Evolutionary conservation across 2,113 vertebrate genomes (phyloP), one percentile per base, ranked within the genome.

Genomic region (Gobius niger): DNA sequence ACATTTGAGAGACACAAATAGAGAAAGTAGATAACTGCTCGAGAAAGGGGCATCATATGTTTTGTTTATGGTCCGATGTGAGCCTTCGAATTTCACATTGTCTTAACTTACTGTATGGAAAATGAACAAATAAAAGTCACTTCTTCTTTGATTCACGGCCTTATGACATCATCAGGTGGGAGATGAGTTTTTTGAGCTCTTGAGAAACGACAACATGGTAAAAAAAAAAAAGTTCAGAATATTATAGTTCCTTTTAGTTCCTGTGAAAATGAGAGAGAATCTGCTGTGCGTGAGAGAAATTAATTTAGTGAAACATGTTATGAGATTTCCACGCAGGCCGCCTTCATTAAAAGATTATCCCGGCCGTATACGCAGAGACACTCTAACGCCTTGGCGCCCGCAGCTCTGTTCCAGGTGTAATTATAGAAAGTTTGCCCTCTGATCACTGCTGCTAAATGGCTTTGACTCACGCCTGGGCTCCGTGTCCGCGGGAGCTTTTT

Each of bases 341-440:
- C 18, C 63, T 41, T 71, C 18, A 71, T 42, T 65, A 76, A 76
- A 63, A 44, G 72, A 77, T 73, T 77, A 81, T 73, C 75, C 60
- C 15, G 49, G 18, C 19, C n/a, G 5, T 53, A 65, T 52, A 61
- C 63, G 76, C 12, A 11, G 63, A 34, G 44, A 49, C 53, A 51
- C 63, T n/a, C 65, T 19, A 65, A 50, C 68, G 56, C 57, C 2
- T 10, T 63, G 42, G 63, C 16, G 59, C 78, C 53, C 9, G 56
- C 40, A 1, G 70, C 71, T 67, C 60, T 85, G 85, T 85, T 91
- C 83, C 84, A 82, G 84, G 84, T 86, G 86, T 90, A 87, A 90
- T 85, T 85, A 85, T 78, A 86, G 83, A 84, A 78, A 51, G 77
- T 68, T 57, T 77, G 68, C 72, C 67, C 82, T 68, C 50, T 74